Percentiles rank a stretch among this genome's conserved stretches.
Conservation (phyloP, 1,140 invertebrate genomes). For the Diachasma alloeum region DNA sequence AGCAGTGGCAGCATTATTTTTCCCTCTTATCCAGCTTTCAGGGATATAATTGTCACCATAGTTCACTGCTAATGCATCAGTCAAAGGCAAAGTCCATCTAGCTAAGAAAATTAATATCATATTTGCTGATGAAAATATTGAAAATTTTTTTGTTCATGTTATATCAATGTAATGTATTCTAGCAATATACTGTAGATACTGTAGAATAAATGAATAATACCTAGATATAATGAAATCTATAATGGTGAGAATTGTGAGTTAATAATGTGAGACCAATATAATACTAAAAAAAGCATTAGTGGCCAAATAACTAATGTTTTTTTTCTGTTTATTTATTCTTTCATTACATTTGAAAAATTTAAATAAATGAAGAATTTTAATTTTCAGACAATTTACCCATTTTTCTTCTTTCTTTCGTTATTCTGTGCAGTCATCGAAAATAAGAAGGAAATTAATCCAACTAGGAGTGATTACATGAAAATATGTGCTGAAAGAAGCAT, state of each 20-base stretch:
- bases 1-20: conserved; percentile 36
- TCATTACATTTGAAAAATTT: no score
- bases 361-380: not conserved
- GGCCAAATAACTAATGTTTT: no score
- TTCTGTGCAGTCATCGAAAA: not conserved
- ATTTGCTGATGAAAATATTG: not conserved
- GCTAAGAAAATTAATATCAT: conserved; percentile 49
- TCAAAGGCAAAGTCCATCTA: conserved; percentile 64
- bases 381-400: not conserved
- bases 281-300: not conserved
- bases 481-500: no score
- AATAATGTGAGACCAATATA: not conserved
- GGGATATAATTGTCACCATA: conserved; percentile 58
- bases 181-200: not conserved
- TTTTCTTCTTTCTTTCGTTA: not conserved
- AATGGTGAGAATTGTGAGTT: no score
- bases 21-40: conserved; percentile 39
- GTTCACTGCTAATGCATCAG: conserved; percentile 66
- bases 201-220: not conserved
- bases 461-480: no score
- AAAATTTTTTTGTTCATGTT: not conserved
- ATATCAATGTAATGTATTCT: no score
- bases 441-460: not conserved
- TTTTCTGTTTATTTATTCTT: no score
- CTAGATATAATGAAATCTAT: no score